Evolutionary conservation across 1,140 invertebrate genomes (phyloP).

Genomic region (Ostrea denselamellosa): DNA sequence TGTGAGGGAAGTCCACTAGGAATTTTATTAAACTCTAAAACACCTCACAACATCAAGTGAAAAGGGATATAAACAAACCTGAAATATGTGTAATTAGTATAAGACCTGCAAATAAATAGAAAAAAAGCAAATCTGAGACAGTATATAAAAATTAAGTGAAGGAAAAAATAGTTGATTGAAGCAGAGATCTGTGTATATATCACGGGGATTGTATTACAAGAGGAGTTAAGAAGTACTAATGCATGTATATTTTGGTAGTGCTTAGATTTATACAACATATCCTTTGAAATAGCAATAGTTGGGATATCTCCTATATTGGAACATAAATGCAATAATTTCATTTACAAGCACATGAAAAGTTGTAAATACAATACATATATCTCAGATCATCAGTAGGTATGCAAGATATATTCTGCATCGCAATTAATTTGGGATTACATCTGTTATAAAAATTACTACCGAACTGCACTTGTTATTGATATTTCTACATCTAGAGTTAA

Average conservation of each 20-base stretch:
- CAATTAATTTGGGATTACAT: neutral
- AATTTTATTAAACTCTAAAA: neutral
- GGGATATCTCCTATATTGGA: no score
- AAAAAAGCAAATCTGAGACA: slow-evolving; percentile 5
- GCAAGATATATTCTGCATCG: neutral
- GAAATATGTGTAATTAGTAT: slow-evolving; percentile 40
- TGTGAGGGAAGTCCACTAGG: no score
- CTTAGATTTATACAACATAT: no score
- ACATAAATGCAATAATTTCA: no score
- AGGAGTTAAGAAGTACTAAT: neutral
- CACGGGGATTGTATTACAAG: neutral
- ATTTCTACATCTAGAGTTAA: neutral
- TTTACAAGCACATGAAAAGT: no score
- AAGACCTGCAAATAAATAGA: slow-evolving; percentile 38
- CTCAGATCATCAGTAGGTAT: neutral
- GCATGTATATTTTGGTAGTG: neutral
- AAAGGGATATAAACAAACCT: slow-evolving; percentile 9
- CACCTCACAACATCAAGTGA: slow-evolving; percentile 1
- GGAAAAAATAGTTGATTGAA: neutral
- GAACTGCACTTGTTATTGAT: neutral
- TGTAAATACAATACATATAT: no score
- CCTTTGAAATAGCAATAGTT: no score
- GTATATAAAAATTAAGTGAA: neutral
- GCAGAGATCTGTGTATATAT: neutral
- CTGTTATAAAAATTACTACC: neutral